Evolutionary conservation across 1,140 invertebrate genomes (phyloP).

Genomic region (Brachionus rotundiformis): DNA sequence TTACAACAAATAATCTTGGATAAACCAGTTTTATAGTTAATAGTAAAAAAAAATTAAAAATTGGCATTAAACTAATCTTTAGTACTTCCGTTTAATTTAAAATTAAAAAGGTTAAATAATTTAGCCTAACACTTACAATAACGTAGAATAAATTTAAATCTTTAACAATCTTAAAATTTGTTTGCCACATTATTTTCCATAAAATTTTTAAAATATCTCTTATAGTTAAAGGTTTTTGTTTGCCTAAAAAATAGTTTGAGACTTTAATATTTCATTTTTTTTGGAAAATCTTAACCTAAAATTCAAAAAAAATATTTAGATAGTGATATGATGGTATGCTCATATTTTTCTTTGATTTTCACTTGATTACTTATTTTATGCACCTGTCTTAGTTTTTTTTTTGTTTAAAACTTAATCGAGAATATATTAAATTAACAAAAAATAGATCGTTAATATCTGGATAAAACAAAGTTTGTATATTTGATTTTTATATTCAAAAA

Average conservation of each 20-base stretch:
- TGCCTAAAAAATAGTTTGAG: background rate
- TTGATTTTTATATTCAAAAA: background rate
- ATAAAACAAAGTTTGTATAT: background rate
- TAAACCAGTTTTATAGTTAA: too few relatives aligned
- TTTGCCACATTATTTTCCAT: background rate
- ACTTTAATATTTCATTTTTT: background rate
- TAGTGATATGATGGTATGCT: conserved; percentile 13
- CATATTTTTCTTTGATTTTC: background rate
- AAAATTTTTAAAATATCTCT: background rate
- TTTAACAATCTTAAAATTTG: too few relatives aligned
- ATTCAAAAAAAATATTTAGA: background rate
- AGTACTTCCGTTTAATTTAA: background rate
- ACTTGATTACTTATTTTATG: conserved; percentile 8
- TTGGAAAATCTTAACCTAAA: background rate
- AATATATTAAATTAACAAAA: background rate
- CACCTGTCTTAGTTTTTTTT: background rate
- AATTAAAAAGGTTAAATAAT: background rate
- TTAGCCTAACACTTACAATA: too few relatives aligned
- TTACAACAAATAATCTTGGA: too few relatives aligned
- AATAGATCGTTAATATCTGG: background rate
- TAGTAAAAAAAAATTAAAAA: background rate
- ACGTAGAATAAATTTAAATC: too few relatives aligned
- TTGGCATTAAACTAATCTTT: background rate
- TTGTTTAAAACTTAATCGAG: background rate
- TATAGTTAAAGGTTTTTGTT: background rate